Percentiles rank a stretch among this genome's conserved stretches.
phyloP scores from a whole-genome alignment of 2,888 invertebrate genomes.

The Epinotia ramella region DNA sequence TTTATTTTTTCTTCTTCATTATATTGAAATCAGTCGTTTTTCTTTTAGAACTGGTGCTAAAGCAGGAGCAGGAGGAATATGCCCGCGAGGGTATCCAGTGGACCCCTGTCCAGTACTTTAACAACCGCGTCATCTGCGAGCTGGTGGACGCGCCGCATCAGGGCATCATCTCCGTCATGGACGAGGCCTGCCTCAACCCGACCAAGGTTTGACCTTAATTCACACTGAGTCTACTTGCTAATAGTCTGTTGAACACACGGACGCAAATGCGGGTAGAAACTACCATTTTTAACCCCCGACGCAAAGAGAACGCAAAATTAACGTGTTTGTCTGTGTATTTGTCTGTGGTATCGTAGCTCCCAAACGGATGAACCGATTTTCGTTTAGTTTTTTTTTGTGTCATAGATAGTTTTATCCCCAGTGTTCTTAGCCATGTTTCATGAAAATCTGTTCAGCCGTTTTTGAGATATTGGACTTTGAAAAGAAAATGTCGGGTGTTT shows the following conservation, averaged over 20 bases:
- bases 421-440: no score
- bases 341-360: background rate
- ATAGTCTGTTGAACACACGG: no score
- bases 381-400: no score
- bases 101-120: constrained; percentile 98
- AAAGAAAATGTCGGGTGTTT: no score
- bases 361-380: no score
- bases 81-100: constrained; percentile 97
- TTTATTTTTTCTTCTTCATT: background rate
- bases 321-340: no score
- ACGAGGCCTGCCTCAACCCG: constrained; percentile 98
- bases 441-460: no score
- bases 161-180: constrained; percentile 96
- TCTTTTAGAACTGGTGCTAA: constrained; percentile 94
- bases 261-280: no score
- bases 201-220: constrained; percentile 87
- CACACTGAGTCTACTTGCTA: background rate
- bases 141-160: constrained; percentile 97
- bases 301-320: no score
- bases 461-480: no score
- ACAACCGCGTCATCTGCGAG: constrained; percentile 98
- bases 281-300: no score
- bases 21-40: background rate
- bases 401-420: no score
- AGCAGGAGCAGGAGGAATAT: constrained; percentile 99